Conservation (phyloP, 1,140 invertebrate genomes). For the Nasonia vitripennis region DNA sequence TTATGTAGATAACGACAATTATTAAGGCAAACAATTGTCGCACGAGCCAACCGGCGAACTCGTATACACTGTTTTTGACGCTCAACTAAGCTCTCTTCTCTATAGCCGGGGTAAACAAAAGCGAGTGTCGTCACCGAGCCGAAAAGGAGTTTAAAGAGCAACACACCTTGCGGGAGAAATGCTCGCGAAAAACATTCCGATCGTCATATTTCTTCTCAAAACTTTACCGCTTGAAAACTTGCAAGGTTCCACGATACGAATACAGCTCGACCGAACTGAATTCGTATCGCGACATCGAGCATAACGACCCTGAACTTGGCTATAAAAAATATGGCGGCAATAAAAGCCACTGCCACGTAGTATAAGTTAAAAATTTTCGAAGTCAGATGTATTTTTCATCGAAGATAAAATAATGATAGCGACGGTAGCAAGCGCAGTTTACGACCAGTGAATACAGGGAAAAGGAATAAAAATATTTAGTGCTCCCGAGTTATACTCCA, state of each 20-base stretch:
- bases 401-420: not conserved
- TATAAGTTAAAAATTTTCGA: not conserved
- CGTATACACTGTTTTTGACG: not conserved
- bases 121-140: not conserved
- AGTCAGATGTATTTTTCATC: not conserved
- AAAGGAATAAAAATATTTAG: not conserved
- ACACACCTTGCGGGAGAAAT: not conserved
- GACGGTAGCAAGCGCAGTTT: not conserved
- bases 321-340: not conserved
- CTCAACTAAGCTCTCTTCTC: not conserved
- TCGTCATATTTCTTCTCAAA: no score
- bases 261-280: not conserved
- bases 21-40: not conserved
- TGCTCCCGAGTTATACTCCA: not conserved
- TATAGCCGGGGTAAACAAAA: not conserved
- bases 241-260: not conserved
- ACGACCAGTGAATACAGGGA: not conserved
- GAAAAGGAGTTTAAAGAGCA: not conserved
- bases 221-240: no score
- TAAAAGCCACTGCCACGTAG: not conserved
- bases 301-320: constrained; percentile 70
- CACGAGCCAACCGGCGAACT: no score
- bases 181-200: no score
- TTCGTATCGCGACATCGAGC: constrained; percentile 57
- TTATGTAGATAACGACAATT: not conserved